Evolutionary conservation across 30 jellyfish, hydroid and myxozoan genomes (phyloP), one percentile per base, ranked within the genome.

Genomic region (Chrysaora quinquecirrha): DNA sequence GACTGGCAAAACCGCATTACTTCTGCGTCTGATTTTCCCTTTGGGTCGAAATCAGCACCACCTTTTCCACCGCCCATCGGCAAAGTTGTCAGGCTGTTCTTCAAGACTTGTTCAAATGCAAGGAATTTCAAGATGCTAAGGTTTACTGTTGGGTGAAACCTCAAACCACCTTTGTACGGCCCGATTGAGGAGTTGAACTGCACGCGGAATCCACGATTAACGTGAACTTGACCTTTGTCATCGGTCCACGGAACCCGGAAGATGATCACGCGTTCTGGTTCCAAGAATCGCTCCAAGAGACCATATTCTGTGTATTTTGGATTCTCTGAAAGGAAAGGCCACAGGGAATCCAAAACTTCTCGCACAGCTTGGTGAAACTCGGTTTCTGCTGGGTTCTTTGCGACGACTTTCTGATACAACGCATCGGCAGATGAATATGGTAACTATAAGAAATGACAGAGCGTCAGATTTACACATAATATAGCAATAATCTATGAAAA

Each of bases 11-110:
- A 90, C 24, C 96, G 81, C 97, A 90, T 90, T 64, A 90, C 97
- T 63, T 90, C 97, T 0, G 70, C 85, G 34, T 90, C 97, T 21
- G 97, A 90, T 63, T 77, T 90, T 16, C 94, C 96, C 56, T 71
- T 90, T 12, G 97, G 97, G 60, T 90, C 90, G 60, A 90, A 90
- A 67, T 90, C 96, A 43, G 94, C 35, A 4, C 97, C 97, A 23
- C 97, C 97, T 73, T 90, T 90, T 54, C 97, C 97, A 20, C 97
- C 97, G 34, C 97, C 97, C 97, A 90, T 83, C 12, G 97, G 90
- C 64, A 90, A 67, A 31, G 95, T 78, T 38, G 97, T 90, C 46
- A 90, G 85, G 47, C 96, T 72, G 87, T 90, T 90, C 68, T 90
- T 90, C 73, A 90, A 47, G 28, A 66, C 82, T 48, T 90, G 97